phyloP scores from a whole-genome alignment of 2,888 invertebrate genomes.

The Drosophila cyrtoloma region DNA sequence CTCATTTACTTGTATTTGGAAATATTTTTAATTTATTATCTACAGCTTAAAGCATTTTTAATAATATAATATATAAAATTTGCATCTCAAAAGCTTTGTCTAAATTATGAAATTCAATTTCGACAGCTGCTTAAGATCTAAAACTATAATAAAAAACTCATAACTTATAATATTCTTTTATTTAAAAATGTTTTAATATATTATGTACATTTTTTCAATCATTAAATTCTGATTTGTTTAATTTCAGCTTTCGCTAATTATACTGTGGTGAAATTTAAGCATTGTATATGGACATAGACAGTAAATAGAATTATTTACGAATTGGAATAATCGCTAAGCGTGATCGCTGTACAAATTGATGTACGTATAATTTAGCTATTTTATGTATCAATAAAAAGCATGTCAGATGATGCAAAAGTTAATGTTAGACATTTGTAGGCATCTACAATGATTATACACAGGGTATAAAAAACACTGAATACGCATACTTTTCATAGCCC shows the following conservation, averaged over 20 bases:
- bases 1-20: background rate
- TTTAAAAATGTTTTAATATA: background rate
- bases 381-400: background rate
- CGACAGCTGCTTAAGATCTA: too few relatives aligned
- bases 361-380: background rate
- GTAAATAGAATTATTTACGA: background rate
- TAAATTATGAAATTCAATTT: background rate
- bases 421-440: conserved; percentile 2
- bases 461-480: conserved; percentile 17
- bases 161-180: background rate
- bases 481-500: conserved; percentile 11
- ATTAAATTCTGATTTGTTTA: background rate
- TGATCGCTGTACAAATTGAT: conserved; percentile 2
- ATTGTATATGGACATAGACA: background rate
- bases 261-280: background rate
- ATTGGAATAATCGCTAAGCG: background rate
- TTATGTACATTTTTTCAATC: background rate
- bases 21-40: background rate
- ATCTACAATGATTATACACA: background rate
- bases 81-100: background rate
- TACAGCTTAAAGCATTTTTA: background rate
- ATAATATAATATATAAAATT: background rate
- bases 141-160: background rate
- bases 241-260: background rate
- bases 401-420: background rate